A percentile compares a stretch with the other conserved stretches of the same genome.
These are phyloP conservation scores for Aradophagus sp. DNA, from an alignment of 1,140 invertebrate species.

Conservation along the genomic window DNA sequence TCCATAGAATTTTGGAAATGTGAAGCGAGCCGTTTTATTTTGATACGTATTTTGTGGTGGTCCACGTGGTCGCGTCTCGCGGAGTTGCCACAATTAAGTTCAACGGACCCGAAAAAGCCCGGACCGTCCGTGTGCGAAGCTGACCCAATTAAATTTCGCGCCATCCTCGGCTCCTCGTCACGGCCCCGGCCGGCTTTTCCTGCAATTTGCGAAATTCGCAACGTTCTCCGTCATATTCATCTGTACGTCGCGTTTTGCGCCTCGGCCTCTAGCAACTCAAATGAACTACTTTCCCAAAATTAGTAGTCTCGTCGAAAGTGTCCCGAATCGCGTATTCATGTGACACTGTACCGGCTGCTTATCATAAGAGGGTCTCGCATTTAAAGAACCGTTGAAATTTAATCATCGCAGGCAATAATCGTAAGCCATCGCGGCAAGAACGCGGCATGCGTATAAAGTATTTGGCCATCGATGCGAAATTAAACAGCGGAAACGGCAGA, in stretches of 20 bases:
- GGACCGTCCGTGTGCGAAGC: conserved; percentile 18
- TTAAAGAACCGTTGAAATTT: no score
- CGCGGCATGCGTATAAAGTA: no score
- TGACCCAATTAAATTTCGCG: conserved; percentile 64
- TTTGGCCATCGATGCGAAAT: no score
- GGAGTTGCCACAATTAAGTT: conserved; percentile 51
- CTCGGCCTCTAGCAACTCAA: conserved; percentile 18
- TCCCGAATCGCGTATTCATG: conserved; percentile 5
- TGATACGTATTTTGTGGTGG: conserved; percentile 29
- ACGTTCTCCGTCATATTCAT: conserved; percentile 29
- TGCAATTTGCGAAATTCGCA: conserved; percentile 37
- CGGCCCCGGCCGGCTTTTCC: conserved; percentile 5
- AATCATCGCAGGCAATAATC: no score
- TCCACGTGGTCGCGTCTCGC: conserved; percentile 21
- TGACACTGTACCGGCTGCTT: neutral
- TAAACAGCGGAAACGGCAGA: no score
- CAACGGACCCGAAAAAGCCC: conserved; percentile 58
- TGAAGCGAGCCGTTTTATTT: conserved; percentile 17
- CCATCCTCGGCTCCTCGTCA: conserved; percentile 19
- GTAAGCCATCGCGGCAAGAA: no score
- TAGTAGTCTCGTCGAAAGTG: conserved; percentile 21
- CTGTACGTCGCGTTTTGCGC: conserved; percentile 1
- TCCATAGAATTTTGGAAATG: conserved; percentile 14
- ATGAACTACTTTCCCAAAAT: conserved; percentile 29
- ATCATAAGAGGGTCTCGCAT: no score